phyloP scores from a whole-genome alignment of 2,797 vertebrate species.

The Synaphobranchus kaupii region DNA sequence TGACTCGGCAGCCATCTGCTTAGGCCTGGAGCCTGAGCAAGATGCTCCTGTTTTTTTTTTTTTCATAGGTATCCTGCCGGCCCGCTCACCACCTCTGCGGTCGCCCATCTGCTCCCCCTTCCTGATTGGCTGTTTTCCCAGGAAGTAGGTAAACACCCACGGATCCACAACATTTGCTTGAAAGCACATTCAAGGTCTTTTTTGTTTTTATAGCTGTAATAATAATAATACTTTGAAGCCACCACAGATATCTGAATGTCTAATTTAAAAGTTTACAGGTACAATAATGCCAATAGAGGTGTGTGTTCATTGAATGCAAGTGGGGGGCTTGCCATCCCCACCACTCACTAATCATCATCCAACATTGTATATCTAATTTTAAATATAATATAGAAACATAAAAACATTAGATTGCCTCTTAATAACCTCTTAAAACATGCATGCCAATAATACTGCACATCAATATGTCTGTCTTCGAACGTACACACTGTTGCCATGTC shows the following conservation, averaged over 20 bases:
- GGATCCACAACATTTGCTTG: background rate
- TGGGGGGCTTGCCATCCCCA: no score
- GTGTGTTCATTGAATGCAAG: no score
- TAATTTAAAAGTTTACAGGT: background rate
- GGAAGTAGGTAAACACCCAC: slow-evolving; percentile 17
- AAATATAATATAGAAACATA: no score
- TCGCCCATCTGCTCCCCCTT: slow-evolving; percentile 26
- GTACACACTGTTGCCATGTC: no score
- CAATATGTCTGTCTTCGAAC: no score
- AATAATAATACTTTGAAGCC: background rate
- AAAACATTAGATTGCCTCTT: no score
- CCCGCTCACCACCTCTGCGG: background rate
- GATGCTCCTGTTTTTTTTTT: slow-evolving; percentile 40
- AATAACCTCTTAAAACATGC: no score
- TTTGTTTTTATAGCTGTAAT: background rate
- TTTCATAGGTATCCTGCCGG: slow-evolving; percentile 49
- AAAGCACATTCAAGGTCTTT: background rate
- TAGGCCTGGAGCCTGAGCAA: slow-evolving; percentile 62
- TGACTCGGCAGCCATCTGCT: slow-evolving; percentile 47
- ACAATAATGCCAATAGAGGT: no score
- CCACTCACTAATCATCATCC: no score
- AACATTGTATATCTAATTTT: no score
- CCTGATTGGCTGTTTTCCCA: slow-evolving; percentile 9
- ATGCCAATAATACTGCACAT: no score
- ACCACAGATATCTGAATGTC: background rate